phyloP scores from a whole-genome alignment of 2,888 invertebrate genomes.

The Drosophila colorata region DNA sequence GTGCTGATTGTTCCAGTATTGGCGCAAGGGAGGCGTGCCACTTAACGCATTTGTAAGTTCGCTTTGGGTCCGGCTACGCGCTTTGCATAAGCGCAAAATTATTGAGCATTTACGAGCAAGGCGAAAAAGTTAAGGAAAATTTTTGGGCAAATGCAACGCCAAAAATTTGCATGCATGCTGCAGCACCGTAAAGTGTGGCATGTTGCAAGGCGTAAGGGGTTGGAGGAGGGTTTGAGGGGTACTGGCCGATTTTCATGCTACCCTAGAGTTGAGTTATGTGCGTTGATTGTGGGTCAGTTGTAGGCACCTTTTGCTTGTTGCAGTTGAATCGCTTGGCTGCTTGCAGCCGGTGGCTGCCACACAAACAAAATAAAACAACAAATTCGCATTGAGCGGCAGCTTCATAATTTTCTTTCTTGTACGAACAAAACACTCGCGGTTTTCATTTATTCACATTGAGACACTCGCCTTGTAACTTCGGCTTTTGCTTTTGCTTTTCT shows the following conservation, averaged over 20 bases:
- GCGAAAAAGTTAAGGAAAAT: conserved; percentile 1
- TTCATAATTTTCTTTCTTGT: conserved; percentile 8
- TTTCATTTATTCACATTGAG: conserved; percentile 37
- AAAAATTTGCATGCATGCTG: conserved; percentile 52
- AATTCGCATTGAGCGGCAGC: neutral
- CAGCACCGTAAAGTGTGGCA: conserved; percentile 30
- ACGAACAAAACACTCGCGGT: conserved; percentile 1
- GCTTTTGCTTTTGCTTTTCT: neutral
- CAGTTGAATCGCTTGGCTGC: conserved; percentile 25
- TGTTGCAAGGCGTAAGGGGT: conserved; percentile 1
- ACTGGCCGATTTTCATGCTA: too few relatives aligned
- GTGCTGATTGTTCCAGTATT: conserved; percentile 1
- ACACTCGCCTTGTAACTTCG: conserved; percentile 18
- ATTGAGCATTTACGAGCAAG: conserved; percentile 48
- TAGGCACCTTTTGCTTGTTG: conserved; percentile 51
- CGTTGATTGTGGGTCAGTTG: conserved; percentile 43
- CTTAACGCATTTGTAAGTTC: neutral
- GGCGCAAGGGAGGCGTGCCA: neutral
- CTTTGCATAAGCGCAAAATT: conserved; percentile 54
- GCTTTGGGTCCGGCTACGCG: conserved; percentile 17
- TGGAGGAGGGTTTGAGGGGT: neutral
- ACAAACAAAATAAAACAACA: conserved; percentile 11
- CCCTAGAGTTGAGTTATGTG: conserved; percentile 23
- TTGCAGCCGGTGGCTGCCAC: conserved; percentile 30
- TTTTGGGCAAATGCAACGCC: conserved; percentile 19